phyloP scores from a whole-genome alignment of 2,888 invertebrate species.

The Synergus umbraculus region DNA sequence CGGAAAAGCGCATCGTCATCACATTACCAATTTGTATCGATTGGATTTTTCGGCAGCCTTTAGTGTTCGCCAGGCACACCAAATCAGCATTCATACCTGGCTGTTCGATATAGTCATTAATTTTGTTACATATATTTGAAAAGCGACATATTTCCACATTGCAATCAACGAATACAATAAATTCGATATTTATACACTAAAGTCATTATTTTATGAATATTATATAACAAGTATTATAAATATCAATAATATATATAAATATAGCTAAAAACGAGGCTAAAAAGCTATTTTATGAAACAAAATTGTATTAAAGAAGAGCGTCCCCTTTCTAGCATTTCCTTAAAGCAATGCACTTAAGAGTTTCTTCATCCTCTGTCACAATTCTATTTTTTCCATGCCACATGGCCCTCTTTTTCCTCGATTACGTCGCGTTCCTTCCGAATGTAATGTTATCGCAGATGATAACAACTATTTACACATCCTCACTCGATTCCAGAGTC shows the following conservation, averaged over 20 bases:
- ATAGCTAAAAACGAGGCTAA: too few species aligned
- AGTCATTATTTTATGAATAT: not conserved
- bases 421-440: slow-evolving; percentile 48
- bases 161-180: not conserved
- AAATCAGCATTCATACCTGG: not conserved
- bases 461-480: slow-evolving; percentile 34
- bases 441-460: not conserved
- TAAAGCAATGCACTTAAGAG: slow-evolving; percentile 10
- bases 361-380: slow-evolving; percentile 37
- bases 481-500: slow-evolving; percentile 3
- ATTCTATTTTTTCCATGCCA: slow-evolving; percentile 46
- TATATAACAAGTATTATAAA: not conserved
- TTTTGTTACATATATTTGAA: not conserved
- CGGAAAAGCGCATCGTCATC: slow-evolving; percentile 69
- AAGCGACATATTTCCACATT: not conserved
- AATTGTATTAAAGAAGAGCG: not conserved
- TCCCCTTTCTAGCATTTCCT: not conserved
- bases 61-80: not conserved
- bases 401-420: slow-evolving; percentile 58
- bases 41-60: slow-evolving; percentile 55
- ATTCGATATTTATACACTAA: not conserved
- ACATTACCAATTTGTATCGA: slow-evolving; percentile 72
- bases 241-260: not conserved
- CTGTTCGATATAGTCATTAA: not conserved
- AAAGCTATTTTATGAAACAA: too few species aligned